Percentiles rank a stretch among this genome's conserved stretches.
Conservation (phyloP, 1,140 invertebrate genomes). For the Mya arenaria region DNA sequence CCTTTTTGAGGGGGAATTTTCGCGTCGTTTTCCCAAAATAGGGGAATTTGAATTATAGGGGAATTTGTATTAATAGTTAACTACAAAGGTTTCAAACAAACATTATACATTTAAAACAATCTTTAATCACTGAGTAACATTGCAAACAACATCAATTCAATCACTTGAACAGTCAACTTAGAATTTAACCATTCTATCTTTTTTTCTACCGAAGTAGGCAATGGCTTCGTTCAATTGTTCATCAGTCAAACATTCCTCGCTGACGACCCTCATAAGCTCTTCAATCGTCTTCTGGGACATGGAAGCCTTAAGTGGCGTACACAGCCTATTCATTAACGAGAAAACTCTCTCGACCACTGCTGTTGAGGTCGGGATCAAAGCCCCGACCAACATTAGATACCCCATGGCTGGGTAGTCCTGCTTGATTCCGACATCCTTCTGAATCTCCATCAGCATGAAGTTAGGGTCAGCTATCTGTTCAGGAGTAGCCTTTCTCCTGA, state of each 20-base stretch:
- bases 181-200: not conserved
- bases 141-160: no score
- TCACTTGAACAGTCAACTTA: no score
- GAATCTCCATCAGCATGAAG: constrained; percentile 22
- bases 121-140: no score
- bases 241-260: not conserved
- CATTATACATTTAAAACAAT: no score
- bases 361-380: constrained; percentile 37
- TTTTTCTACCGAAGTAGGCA: constrained; percentile 21
- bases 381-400: constrained; percentile 13
- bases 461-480: constrained; percentile 18
- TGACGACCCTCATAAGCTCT: constrained; percentile 22
- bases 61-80: no score
- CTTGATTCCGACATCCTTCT: constrained; percentile 5
- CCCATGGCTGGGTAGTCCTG: constrained; percentile 34
- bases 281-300: constrained; percentile 31
- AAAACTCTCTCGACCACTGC: constrained; percentile 41
- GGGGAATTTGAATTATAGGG: no score
- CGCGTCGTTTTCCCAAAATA: no score
- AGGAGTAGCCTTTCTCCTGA: constrained; percentile 1
- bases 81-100: no score
- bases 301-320: constrained; percentile 15
- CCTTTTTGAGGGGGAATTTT: no score
- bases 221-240: constrained; percentile 31
- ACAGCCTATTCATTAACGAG: constrained; percentile 25